Percentiles rank a stretch among this genome's conserved stretches.
These are phyloP conservation scores for Chromis chromis DNA, from an alignment of 2,797 vertebrate genomes.

Conservation along the genomic window DNA sequence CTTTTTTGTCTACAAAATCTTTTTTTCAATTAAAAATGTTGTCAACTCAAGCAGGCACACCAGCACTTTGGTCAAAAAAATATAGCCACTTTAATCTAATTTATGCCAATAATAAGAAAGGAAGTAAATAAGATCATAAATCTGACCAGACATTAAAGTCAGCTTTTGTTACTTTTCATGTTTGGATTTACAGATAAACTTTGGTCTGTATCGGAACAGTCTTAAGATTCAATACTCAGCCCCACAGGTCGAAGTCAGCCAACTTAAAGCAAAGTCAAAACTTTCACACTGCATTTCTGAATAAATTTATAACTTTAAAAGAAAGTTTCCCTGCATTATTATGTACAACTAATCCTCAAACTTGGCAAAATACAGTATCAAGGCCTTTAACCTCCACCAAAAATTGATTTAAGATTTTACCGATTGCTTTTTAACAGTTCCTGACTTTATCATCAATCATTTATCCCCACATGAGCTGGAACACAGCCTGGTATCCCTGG, in stretches of 20 bases:
- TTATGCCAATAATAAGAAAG: too few relatives aligned
- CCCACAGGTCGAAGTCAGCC: too few relatives aligned
- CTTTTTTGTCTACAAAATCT: not conserved
- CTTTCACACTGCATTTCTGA: slow-evolving; percentile 1
- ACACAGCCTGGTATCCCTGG: slow-evolving; percentile 43
- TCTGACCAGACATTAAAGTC: too few relatives aligned
- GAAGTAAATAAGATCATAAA: too few relatives aligned
- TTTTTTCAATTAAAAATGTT: not conserved
- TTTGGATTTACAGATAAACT: too few relatives aligned
- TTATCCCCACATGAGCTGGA: slow-evolving; percentile 45
- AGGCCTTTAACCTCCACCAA: slow-evolving; percentile 34
- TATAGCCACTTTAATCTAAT: too few relatives aligned
- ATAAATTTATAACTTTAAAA: slow-evolving; percentile 4
- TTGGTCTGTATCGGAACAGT: too few relatives aligned
- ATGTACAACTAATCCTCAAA: slow-evolving; percentile 17
- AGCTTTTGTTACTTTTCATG: too few relatives aligned
- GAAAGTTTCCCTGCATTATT: not conserved
- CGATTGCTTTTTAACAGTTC: slow-evolving; percentile 61
- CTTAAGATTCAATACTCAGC: too few relatives aligned
- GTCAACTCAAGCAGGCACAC: not conserved
- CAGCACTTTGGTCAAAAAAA: not conserved
- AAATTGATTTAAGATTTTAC: slow-evolving; percentile 49
- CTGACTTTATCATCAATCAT: slow-evolving; percentile 63
- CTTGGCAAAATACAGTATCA: slow-evolving; percentile 20
- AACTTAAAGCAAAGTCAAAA: not conserved